A percentile compares a stretch with the other conserved stretches of the same genome.
Evolutionary conservation across 1,140 invertebrate genomes (phyloP).

Genomic region (Drosophila elegans): DNA sequence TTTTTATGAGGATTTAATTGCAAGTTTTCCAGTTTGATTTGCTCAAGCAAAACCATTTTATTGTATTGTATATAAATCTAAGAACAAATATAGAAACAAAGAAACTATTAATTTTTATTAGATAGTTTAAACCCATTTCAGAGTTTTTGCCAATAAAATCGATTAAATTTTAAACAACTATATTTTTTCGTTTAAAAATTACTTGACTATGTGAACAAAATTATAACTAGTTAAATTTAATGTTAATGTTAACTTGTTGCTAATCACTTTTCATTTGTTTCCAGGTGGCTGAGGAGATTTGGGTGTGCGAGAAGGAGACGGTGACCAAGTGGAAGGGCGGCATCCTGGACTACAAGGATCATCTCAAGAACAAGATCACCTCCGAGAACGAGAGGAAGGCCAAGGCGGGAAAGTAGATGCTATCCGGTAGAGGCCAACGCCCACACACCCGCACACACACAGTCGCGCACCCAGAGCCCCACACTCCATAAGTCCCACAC

Average conservation of each 20-base stretch:
- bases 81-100: too few relatives aligned
- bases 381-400: conserved; percentile 80
- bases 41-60: too few relatives aligned
- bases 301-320: conserved; percentile 98
- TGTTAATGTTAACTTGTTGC: background rate
- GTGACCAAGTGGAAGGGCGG: conserved; percentile 98
- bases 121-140: too few relatives aligned
- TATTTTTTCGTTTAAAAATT: too few relatives aligned
- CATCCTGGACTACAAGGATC: conserved; percentile 98
- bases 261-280: background rate
- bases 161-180: too few relatives aligned
- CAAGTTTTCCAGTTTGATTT: too few relatives aligned
- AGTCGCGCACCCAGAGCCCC: conserved; percentile 8
- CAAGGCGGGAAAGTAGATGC: conserved; percentile 65
- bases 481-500: background rate
- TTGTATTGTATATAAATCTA: too few relatives aligned
- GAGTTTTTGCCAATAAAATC: too few relatives aligned
- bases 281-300: conserved; percentile 99
- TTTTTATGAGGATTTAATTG: too few relatives aligned
- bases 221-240: too few relatives aligned
- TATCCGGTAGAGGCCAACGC: conserved; percentile 13
- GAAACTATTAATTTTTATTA: too few relatives aligned
- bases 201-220: too few relatives aligned
- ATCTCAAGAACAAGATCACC: conserved; percentile 89
- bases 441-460: conserved; percentile 19